Evolutionary conservation across 2,113 vertebrate genomes (phyloP).

Genomic region (Macroglossus sobrinus): DNA sequence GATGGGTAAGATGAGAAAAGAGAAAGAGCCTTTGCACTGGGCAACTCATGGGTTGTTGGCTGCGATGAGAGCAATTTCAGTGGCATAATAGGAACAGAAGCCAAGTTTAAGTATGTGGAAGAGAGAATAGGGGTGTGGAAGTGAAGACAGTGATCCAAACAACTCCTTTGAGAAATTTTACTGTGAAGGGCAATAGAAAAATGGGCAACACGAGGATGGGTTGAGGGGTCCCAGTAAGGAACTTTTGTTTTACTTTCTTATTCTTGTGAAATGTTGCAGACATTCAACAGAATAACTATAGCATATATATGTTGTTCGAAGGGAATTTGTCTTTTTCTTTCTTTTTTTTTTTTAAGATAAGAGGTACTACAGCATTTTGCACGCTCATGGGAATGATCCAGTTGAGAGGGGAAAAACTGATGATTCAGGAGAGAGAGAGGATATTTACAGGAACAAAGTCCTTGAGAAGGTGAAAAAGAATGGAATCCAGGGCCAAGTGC

Average conservation of each 20-base stretch:
- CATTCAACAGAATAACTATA: neutral
- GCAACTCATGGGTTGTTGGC: neutral
- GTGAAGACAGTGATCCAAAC: neutral
- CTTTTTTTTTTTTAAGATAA: constrained; percentile 20
- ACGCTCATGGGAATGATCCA: constrained; percentile 44
- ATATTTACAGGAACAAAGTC: constrained; percentile 52
- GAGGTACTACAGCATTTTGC: constrained; percentile 23
- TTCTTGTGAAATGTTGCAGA: neutral
- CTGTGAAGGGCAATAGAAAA: neutral
- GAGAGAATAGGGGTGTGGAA: neutral
- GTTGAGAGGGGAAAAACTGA: constrained; percentile 43
- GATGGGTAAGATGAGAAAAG: neutral
- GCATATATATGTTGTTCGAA: neutral
- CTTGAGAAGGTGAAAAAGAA: constrained; percentile 62
- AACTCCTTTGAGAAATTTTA: neutral
- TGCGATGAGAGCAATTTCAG: neutral
- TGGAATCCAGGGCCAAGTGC: neutral
- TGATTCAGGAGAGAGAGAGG: constrained; percentile 9
- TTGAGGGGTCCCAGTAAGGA: neutral
- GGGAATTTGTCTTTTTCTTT: neutral
- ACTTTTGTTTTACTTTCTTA: neutral
- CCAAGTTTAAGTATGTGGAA: neutral
- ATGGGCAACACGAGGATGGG: neutral
- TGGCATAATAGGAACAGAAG: neutral
- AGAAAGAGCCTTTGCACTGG: neutral